Evolutionary conservation across 2,113 vertebrate species (phyloP).

Genomic region (Mormyrus iriodes): DNA sequence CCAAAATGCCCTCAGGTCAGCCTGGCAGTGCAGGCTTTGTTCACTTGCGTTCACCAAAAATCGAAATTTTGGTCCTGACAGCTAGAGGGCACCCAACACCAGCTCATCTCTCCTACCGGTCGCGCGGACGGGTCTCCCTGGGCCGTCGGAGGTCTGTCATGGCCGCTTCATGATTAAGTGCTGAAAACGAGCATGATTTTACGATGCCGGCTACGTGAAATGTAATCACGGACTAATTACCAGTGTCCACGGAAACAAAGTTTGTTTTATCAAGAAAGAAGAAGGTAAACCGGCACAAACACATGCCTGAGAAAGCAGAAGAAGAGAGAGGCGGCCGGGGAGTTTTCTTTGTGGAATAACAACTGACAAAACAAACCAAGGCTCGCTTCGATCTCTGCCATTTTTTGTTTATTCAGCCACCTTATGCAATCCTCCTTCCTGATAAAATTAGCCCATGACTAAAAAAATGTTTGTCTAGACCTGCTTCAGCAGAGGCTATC

Average conservation of each 20-base stretch:
- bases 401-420: constrained; percentile 39
- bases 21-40: neutral
- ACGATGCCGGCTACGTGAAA: constrained; percentile 44
- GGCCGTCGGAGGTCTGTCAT: constrained; percentile 31
- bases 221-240: constrained; percentile 60
- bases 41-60: constrained; percentile 22
- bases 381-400: constrained; percentile 19
- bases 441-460: constrained; percentile 34
- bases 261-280: constrained; percentile 54
- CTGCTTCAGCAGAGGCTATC: constrained; percentile 21
- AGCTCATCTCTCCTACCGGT: constrained; percentile 39
- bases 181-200: constrained; percentile 40
- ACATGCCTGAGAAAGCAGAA: constrained; percentile 39
- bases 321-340: constrained; percentile 44
- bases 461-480: constrained; percentile 37
- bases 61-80: constrained; percentile 48
- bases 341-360: constrained; percentile 29
- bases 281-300: constrained; percentile 48
- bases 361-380: constrained; percentile 31
- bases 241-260: constrained; percentile 50
- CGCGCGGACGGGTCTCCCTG: constrained; percentile 40
- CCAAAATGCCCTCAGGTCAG: neutral
- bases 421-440: constrained; percentile 32
- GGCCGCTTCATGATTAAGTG: constrained; percentile 36
- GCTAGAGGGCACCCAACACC: constrained; percentile 70